Conservation (phyloP, 2,888 invertebrate genomes). For the Synergus itoensis region DNA sequence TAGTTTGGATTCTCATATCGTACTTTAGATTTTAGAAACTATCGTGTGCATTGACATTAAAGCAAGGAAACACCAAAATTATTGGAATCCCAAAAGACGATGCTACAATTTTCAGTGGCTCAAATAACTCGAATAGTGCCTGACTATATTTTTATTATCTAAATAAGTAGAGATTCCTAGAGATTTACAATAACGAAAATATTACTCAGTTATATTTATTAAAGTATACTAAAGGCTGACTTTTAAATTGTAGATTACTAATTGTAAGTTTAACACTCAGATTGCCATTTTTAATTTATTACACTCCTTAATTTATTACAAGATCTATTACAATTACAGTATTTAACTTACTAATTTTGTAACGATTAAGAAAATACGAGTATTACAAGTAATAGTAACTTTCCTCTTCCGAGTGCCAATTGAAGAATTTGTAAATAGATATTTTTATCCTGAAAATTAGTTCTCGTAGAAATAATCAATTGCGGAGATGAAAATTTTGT, state of each 20-base stretch:
- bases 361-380: conserved; percentile 4
- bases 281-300: conserved; percentile 29
- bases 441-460: background rate
- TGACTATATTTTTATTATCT: conserved; percentile 1
- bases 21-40: background rate
- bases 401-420: conserved; percentile 20
- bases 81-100: conserved; percentile 28
- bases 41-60: conserved; percentile 36
- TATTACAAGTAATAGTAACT: conserved; percentile 18
- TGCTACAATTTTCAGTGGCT: conserved; percentile 22
- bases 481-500: background rate
- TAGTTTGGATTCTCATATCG: conserved; percentile 29
- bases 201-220: conserved; percentile 9
- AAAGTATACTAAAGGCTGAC: conserved; percentile 38
- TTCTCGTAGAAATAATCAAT: background rate
- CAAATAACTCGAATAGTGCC: conserved; percentile 22
- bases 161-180: background rate
- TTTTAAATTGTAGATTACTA: conserved; percentile 20
- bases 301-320: conserved; percentile 18
- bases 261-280: conserved; percentile 22
- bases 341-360: conserved; percentile 20
- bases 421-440: conserved; percentile 13
- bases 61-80: conserved; percentile 23
- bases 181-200: background rate
- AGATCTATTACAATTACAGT: conserved; percentile 8